Percentiles rank a stretch among this genome's conserved stretches.
Conservation (phyloP, 2,888 invertebrate genomes). For the Nemotelus nigrinus region DNA sequence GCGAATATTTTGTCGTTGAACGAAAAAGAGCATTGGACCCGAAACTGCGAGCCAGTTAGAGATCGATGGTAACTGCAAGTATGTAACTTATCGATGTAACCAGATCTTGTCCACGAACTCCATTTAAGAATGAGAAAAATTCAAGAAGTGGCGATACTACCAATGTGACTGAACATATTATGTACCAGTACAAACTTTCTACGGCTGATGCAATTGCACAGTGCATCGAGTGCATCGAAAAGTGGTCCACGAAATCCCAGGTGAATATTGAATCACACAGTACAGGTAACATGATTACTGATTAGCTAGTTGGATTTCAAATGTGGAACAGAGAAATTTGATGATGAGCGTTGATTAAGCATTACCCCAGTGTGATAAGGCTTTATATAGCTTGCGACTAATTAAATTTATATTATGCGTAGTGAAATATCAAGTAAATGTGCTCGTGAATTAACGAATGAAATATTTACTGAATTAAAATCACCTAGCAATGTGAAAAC, state of each 20-base stretch:
- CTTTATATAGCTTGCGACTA: no score
- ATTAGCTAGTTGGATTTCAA: no score
- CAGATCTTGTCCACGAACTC: background rate
- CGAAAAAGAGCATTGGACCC: background rate
- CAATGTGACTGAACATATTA: background rate
- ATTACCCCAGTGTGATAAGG: no score
- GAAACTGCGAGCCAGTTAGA: background rate
- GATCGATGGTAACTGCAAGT: background rate
- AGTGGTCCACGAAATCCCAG: background rate
- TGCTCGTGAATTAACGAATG: no score
- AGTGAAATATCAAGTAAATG: no score
- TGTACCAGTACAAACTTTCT: background rate
- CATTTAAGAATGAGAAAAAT: background rate
- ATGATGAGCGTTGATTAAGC: no score
- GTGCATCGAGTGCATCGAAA: background rate
- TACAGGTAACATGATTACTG: background rate
- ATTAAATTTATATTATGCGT: no score
- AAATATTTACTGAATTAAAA: no score
- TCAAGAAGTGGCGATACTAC: background rate
- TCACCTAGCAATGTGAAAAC: no score
- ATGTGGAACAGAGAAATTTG: no score
- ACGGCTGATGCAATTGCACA: conserved; percentile 14
- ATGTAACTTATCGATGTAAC: background rate
- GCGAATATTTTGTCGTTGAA: background rate
- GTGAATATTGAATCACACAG: conserved; percentile 7